Base-by-base conservation (phyloP, 2,888 invertebrate genomes). In the Anthrax anthrax region DNA sequence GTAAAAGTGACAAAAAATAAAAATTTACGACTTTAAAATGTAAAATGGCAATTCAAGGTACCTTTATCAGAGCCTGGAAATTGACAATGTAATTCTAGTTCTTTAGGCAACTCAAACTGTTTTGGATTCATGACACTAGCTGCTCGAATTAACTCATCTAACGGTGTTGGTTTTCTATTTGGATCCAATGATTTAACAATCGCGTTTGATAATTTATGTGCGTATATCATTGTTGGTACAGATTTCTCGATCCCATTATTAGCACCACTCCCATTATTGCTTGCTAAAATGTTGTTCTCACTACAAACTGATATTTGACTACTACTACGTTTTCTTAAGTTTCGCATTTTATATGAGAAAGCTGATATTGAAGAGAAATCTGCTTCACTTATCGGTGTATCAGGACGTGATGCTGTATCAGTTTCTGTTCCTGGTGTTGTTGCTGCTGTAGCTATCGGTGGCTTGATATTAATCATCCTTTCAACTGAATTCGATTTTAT, bases 101-200 rank as follows among this genome's bases (percentile, higher is more conserved):
- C 87, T 42, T 78, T 71, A 0, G 94, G 91, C 56, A 95, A 69
- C 58, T 87, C 84, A 67, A 94, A 95, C 69, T 94, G 90, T 55
- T 76, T 78, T 0, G 95, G 94, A 71, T 95, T 95, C 67, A 88
- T 76, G 49, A 84, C 72, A 54, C 78, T 79, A 2, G 91, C 92
- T 0, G 87, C 89, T 56, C 83, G 75, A 44, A 89, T 83, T 17
- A 94, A 70, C 39, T 83, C 74, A 57, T 86, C 82, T 63, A 94
- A 74, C 1, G 89, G 81, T 40, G 77, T 76, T 8, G 65, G 55
- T 52, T 72, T 73, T 39, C 59, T 62, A 43, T 64, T 65, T 0
- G 64, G 62, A 52, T 67, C 67, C 23, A 64, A 53, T 4, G 63
- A 62, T 19, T 61, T 62, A 45, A 61, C 60, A 51, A 66, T 63